Base-by-base conservation (phyloP, 2,888 invertebrate species). In the Phyllotreta striolata region DNA sequence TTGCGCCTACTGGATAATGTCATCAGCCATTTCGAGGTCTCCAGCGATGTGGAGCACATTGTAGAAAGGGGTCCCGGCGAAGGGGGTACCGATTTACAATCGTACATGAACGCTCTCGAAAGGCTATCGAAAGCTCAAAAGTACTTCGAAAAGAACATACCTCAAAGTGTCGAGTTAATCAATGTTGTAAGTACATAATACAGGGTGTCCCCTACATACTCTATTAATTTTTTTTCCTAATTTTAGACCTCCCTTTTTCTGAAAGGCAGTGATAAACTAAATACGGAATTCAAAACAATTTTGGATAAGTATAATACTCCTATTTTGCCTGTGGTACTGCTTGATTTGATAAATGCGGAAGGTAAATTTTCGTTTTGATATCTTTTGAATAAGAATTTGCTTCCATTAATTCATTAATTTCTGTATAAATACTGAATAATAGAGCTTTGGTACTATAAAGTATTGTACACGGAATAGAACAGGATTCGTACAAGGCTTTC, bases 21-120 rank as follows among this genome's bases (percentile, higher is more conserved):
- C 0, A 92, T 99, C 40, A 93, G 94, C 57, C 98, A 93, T 79
- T 99, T 98, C 80, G 95, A 96, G 83, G 95, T 97, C 37, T 92
- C 95, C 0, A 90, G 94, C 78, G 95, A 96, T 78, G 91, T 96
- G 4, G 96, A 95, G 66, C 89, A 89, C 70, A 86, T 91, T 3
- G 91, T 97, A 35, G 90, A 92, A 73, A 91, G 90, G 67, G 96
- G 96, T 6, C 96, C 93, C 0, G 86, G 89, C 35, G 86, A 86
- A 24, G 82, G 86, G 0, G 82, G 85, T 0, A 83, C 88, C 46
- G 84, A 84, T 12, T 75, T 85, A 37, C 82, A 84, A 62, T 74
- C 78, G 43, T 85, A 84, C 71, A 82, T 88, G 12, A 87, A 91
- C 79, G 92, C 95, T 1, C 86, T 97, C 81, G 92, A 92, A 75